phyloP scores from a whole-genome alignment of 2,888 invertebrate genomes.

The Ophraella communa region DNA sequence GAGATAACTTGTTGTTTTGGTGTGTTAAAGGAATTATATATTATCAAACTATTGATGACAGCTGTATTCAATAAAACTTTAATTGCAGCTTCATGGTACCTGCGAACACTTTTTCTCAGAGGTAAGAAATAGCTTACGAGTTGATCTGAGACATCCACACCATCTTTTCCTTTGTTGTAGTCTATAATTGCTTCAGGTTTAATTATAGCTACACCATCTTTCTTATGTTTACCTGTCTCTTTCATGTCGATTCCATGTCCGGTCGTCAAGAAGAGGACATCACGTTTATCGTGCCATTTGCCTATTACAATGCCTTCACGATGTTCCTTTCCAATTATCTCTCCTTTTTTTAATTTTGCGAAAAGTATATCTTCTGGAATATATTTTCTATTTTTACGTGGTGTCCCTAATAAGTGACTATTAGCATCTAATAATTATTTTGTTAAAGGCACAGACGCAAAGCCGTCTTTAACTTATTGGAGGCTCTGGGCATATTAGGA shows the following conservation, averaged over 20 bases:
- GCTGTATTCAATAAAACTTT: no score
- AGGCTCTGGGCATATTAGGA: not conserved
- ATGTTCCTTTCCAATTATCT: conserved; percentile 9
- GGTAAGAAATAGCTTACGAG: no score
- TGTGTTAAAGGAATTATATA: no score
- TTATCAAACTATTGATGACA: no score
- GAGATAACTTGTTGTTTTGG: no score
- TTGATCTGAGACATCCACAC: no score
- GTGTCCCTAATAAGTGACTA: conserved; percentile 43
- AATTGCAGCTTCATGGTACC: no score
- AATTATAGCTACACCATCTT: not conserved
- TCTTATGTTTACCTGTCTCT: not conserved
- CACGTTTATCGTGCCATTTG: conserved; percentile 45
- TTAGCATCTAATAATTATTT: conserved; percentile 11
- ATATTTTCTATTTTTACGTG: conserved; percentile 42
- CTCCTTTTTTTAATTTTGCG: conserved; percentile 37
- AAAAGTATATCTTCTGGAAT: conserved; percentile 40
- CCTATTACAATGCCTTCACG: conserved; percentile 35
- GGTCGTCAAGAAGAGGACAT: conserved; percentile 25
- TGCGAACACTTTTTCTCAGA: no score
- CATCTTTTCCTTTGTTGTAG: not conserved
- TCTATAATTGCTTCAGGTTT: not conserved
- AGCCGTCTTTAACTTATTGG: not conserved
- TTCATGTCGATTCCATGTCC: conserved; percentile 16
- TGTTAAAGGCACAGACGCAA: not conserved